Evolutionary conservation across 2,888 invertebrate species (phyloP), one percentile per base, ranked within the genome.

Genomic region (Acronicta leporina): DNA sequence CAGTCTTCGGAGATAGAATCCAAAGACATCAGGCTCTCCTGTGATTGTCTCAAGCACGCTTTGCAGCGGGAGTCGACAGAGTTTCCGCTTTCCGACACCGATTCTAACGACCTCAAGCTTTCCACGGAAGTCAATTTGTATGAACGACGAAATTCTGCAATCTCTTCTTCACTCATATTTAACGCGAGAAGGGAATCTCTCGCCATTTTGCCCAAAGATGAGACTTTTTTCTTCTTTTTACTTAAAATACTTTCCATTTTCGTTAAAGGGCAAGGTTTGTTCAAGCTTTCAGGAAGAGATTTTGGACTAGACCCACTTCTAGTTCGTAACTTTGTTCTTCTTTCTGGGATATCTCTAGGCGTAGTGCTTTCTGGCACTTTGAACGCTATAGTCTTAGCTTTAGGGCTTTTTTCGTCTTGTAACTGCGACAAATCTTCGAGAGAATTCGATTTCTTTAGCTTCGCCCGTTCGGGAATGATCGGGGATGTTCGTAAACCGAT

Each of bases 151-250:
- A 94, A 92, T 15, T 94, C 94, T 0, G 92, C 91, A 2, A 94
- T 92, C 13, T 94, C 95, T 2, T 94, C 94, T 4, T 94, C 94
- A 11, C 88, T 91, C 92, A 94, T 93, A 65, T 95, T 94, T 7
- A 95, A 65, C 0, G 94, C 94, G 15, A 94, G 68, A 0, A 95
- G 73, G 0, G 94, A 94, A 68, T 95, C 95, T 35, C 89, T 82
- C 8, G 95, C 94, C 73, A 94, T 93, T 75, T 94, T 95, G 0
- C 95, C 95, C 5, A 95, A 52, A 11, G 92, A 92, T 0, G 91
- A 92, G 0, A 93, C 90, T 13, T 90, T 94, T 60, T 92, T 92
- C 75, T 91, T 94, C 73, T 92, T 93, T 59, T 89, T 93, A 0
- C 73, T 81, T 11, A 89, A 38, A 13, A 89, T 79, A 0, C 87